Conservation (phyloP, 1,140 invertebrate species). For the Argopecten irradians region DNA sequence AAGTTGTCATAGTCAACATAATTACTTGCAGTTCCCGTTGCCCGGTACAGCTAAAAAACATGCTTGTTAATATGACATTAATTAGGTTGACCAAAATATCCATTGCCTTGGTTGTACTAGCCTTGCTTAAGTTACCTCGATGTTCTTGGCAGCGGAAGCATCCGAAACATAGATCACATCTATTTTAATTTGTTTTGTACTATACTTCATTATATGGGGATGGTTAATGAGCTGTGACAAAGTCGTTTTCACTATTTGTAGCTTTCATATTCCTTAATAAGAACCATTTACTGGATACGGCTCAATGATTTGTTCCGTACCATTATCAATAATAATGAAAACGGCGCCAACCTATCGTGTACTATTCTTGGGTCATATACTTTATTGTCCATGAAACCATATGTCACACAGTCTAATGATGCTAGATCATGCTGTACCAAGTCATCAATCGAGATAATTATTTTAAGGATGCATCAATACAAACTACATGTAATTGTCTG, state of each 20-base stretch:
- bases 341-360: neutral
- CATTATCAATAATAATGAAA: neutral
- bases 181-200: neutral
- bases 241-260: neutral
- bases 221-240: conserved; percentile 2
- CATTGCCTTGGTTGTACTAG: neutral
- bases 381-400: no score
- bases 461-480: no score
- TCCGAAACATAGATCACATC: neutral
- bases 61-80: neutral
- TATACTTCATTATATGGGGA: neutral
- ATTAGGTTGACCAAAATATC: neutral
- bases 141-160: neutral
- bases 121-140: neutral
- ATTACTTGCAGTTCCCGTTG: neutral
- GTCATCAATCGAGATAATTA: no score
- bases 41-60: neutral
- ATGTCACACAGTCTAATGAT: no score
- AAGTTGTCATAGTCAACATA: neutral
- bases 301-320: neutral
- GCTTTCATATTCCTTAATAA: neutral
- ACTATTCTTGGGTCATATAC: no score
- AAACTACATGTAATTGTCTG: no score
- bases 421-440: no score
- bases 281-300: neutral